Conservation (phyloP, 2,888 invertebrate species). For the Syrista parreyssii region DNA sequence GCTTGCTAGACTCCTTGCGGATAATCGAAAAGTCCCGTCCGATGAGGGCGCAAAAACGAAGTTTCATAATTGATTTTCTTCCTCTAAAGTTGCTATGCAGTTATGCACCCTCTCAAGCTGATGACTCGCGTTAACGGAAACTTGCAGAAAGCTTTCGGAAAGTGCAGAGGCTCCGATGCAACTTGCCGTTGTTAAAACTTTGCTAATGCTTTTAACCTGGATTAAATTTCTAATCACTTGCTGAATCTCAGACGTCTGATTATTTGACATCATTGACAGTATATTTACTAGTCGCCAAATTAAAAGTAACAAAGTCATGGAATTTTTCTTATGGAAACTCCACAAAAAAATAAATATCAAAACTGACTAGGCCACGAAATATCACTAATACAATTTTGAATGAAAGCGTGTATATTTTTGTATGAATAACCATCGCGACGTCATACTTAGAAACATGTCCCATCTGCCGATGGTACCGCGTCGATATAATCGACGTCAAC, state of each 20-base stretch:
- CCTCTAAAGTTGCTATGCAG: constrained; percentile 43
- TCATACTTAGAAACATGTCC: constrained; percentile 11
- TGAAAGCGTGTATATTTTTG: neutral
- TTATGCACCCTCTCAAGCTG: constrained; percentile 41
- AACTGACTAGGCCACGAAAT: neutral
- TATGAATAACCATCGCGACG: neutral
- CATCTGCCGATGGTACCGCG: constrained; percentile 13
- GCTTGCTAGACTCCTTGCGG: neutral
- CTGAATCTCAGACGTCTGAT: neutral
- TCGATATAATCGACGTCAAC: constrained; percentile 9
- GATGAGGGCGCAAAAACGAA: constrained; percentile 6
- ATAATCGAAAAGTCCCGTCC: constrained; percentile 1
- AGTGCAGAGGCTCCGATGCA: constrained; percentile 35
- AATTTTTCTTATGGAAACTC: neutral
- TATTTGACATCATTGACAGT: neutral
- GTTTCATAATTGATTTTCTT: constrained; percentile 61
- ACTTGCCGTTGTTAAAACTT: neutral
- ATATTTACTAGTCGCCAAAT: neutral
- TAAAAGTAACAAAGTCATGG: neutral
- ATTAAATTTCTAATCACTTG: neutral
- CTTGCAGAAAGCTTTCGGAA: constrained; percentile 41
- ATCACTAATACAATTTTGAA: neutral
- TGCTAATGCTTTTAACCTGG: neutral
- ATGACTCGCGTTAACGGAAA: constrained; percentile 36
- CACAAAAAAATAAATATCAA: neutral